Evolutionary conservation across 2,888 invertebrate genomes (phyloP), one percentile per base, ranked within the genome.

Genomic region (Anoplius nigerrimus): DNA sequence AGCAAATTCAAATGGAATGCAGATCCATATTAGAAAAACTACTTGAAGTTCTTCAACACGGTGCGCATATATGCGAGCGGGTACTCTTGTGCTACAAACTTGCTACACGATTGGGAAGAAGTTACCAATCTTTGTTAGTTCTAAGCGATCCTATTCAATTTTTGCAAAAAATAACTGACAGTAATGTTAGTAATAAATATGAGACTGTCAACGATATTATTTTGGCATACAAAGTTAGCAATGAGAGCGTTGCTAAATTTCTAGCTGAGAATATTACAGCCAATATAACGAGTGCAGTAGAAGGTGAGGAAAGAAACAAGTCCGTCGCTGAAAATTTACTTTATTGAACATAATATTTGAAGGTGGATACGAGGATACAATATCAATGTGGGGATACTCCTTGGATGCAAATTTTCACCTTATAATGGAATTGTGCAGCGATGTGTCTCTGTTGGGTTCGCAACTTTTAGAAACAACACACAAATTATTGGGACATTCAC

Each of bases 161-260:
- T 66, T 82, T 93, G 15, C 90, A 90, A 75, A 90, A 91, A 64
- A 90, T 91, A 13, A 87, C 91, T 13, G 89, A 89, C 15, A 90
- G 90, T 52, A 90, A 91, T 77, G 91, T 91, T 67, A 85, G 90
- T 62, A 90, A 92, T 77, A 92, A 92, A 78, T 82, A 92, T 46
- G 89, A 92, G 72, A 90, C 92, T 0, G 91, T 92, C n/a, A 90
- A 90, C 72, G 92, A 93, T 82, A 91, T 93, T 69, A 89, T 92
- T 69, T 86, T 87, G 1, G 91, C 92, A 1, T 92, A 91, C 59
- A 90, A 91, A 62, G 90, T 92, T 88, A 89, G 89, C 0, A 89
- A 90, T 53, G 86, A 89, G 52, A 90, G 90, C 84, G 90, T 93
- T 56, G 91, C 92, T 1, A 91, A 92, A 84, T 93, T 93, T 80